phyloP scores from a whole-genome alignment of 2,797 vertebrate species.

The Calcarius lapponicus region DNA sequence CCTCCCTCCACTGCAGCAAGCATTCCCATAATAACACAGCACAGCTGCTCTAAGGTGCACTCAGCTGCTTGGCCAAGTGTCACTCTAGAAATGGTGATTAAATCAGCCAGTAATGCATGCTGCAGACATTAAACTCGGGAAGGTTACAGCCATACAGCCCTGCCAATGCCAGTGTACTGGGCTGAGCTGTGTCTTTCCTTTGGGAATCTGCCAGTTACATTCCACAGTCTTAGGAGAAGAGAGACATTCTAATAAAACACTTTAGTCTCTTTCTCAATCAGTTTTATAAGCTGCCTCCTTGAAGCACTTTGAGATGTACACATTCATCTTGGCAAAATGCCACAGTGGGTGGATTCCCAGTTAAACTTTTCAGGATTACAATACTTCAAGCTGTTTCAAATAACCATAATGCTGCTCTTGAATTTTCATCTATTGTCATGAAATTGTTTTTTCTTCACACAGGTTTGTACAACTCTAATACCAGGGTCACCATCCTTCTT shows the following conservation, averaged over 20 bases:
- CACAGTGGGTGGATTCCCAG: neutral
- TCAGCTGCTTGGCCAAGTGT: neutral
- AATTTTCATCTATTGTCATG: neutral
- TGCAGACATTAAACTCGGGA: neutral
- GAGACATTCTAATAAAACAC: neutral
- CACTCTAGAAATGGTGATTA: neutral
- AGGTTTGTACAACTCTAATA: neutral
- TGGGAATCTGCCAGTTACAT: neutral
- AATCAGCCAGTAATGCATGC: neutral
- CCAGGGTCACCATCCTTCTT: neutral
- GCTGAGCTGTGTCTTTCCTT: neutral
- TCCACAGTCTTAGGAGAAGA: neutral
- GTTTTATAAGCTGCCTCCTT: neutral
- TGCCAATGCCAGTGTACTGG: accelerated
- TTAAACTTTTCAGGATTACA: neutral
- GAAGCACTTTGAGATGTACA: neutral
- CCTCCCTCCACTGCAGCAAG: neutral
- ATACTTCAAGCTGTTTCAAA: neutral
- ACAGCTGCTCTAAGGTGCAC: neutral
- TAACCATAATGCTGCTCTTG: neutral
- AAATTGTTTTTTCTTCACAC: neutral
- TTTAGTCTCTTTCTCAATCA: neutral
- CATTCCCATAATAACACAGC: accelerated
- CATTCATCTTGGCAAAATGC: neutral
- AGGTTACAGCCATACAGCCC: neutral